Evolutionary conservation across 1,140 invertebrate species (phyloP).

Genomic region (Caenorhabditis inopinata): DNA sequence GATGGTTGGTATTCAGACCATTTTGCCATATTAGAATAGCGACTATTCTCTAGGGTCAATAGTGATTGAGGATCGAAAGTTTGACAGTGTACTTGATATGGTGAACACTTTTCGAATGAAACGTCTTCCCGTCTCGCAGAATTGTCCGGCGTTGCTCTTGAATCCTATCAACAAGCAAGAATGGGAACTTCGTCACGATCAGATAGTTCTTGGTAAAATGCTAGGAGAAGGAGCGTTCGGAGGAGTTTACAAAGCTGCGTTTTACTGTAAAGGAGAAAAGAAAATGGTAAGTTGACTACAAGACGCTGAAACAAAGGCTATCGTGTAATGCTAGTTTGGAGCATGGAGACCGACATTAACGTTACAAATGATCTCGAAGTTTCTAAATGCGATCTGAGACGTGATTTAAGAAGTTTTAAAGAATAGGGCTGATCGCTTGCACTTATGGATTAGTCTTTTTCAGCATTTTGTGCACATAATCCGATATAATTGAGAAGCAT

Average conservation of each 20-base stretch:
- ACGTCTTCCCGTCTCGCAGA: constrained; percentile 81
- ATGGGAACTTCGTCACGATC: constrained; percentile 94
- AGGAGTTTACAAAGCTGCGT: constrained; percentile 81
- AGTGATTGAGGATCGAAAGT: constrained; percentile 88
- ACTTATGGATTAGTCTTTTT: too few relatives aligned
- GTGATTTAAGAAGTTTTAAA: too few relatives aligned
- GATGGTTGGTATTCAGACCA: neutral
- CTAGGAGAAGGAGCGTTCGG: constrained; percentile 98
- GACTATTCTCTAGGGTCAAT: constrained; percentile 73
- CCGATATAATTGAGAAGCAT: too few relatives aligned
- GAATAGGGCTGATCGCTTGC: too few relatives aligned
- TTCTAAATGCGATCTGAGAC: too few relatives aligned
- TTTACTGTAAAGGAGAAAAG: constrained; percentile 6
- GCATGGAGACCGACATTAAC: too few relatives aligned
- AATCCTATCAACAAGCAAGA: constrained; percentile 84
- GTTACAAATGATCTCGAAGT: too few relatives aligned
- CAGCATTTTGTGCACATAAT: too few relatives aligned
- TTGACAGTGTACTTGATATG: constrained; percentile 85
- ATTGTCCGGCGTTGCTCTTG: constrained; percentile 84
- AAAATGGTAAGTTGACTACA: constrained; percentile 71
- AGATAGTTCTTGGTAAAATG: constrained; percentile 86
- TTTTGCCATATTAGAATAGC: too few relatives aligned
- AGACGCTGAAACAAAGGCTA: constrained; percentile 77
- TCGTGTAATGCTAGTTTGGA: too few relatives aligned
- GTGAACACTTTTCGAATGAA: constrained; percentile 83